Evolutionary conservation across 2,113 vertebrate species (phyloP), one percentile per base, ranked within the genome.

Genomic region (Lamprologus sp.): DNA sequence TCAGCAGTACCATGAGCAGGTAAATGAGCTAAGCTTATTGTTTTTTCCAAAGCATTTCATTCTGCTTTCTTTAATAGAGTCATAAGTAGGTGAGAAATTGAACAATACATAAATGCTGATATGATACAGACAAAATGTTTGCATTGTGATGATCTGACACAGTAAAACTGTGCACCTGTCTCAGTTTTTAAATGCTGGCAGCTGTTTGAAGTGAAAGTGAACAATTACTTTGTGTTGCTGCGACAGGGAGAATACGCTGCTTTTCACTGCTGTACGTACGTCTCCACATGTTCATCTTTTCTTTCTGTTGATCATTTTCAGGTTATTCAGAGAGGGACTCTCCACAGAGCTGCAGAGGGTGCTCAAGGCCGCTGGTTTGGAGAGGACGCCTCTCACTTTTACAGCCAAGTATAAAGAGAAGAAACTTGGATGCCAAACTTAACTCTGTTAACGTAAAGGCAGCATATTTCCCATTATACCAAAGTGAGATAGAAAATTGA

Each of bases 321-420:
- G 97, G 90, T 95, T 9, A 90, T 95, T 47, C 91, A 96, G 4
- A 94, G 95, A 87, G 94, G 88, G 12, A 68, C 95, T 84, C 89
- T 96, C 40, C 96, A 95, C 47, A 94, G 96, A 87, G 91, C 94
- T 13, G 91, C 95, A 4, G 96, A 97, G 1, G 96, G 96, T 35
- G 60, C 84, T 31, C 95, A 95, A 1, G 85, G 94, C 28, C 96
- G 93, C 83, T 96, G 97, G 93, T 93, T 96, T 5, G 91, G 95
- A 6, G 97, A 97, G 4, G 96, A 97, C 21, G 96, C 97, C 3
- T 95, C 96, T 21, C 96, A 97, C 91, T 96, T 95, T 83, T 90
- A 97, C 73, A 98, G 97, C 92, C 97, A 98, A 88, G 95, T 98
- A 83, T 98, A 90, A 93, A 73, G n/a, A 79, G 37, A 75, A 68